Conservation (phyloP, 2,888 invertebrate species). For the Agapostemon virescens region DNA sequence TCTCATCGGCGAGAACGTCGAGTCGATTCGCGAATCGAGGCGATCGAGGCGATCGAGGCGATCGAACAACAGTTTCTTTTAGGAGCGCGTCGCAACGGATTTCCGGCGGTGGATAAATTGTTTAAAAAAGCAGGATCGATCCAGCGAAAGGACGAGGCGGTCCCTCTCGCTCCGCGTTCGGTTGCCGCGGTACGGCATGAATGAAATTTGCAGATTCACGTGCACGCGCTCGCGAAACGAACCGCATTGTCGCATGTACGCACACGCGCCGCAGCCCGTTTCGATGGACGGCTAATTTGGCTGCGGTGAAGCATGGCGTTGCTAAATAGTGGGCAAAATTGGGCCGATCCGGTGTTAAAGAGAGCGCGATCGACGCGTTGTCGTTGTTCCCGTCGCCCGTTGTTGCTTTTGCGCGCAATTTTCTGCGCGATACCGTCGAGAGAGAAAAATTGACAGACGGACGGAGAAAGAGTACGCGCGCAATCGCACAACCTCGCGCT, state of each 20-base stretch:
- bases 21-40: too few relatives aligned
- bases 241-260: conserved; percentile 13
- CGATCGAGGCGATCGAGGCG: too few relatives aligned
- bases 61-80: too few relatives aligned
- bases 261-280: conserved; percentile 39
- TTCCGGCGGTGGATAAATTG: neutral
- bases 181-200: conserved; percentile 43
- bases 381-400: neutral
- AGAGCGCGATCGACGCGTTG: conserved; percentile 56
- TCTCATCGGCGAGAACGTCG: too few relatives aligned
- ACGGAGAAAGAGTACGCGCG: neutral
- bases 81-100: too few relatives aligned
- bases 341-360: conserved; percentile 74
- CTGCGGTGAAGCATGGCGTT: conserved; percentile 71
- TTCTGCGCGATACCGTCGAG: conserved; percentile 2
- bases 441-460: too few relatives aligned
- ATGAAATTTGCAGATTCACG: conserved; percentile 70
- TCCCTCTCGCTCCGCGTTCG: neutral
- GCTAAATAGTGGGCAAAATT: conserved; percentile 75
- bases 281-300: conserved; percentile 70
- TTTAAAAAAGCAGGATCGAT: conserved; percentile 48
- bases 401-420: conserved; percentile 13
- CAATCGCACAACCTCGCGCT: neutral
- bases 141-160: conserved; percentile 63
- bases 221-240: conserved; percentile 13